Evolutionary conservation across 2,113 vertebrate species (phyloP).

Genomic region (Menidia beryllina): DNA sequence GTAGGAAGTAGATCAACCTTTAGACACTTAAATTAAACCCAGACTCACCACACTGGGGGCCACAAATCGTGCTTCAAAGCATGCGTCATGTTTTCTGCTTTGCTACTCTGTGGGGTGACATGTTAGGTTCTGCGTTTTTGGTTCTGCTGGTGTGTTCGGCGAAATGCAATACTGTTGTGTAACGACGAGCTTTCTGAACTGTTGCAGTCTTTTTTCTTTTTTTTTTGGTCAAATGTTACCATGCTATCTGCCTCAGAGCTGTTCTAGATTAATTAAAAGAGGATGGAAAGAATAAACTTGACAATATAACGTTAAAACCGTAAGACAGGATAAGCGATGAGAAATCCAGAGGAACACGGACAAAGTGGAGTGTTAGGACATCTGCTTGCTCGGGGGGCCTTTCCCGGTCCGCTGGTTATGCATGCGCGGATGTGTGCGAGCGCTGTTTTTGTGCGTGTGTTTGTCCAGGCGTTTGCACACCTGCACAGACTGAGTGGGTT

Average conservation of each 20-base stretch:
- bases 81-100: too few species aligned
- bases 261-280: not conserved
- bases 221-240: not conserved
- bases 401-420: constrained; percentile 57
- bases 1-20: not conserved
- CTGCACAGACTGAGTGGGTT: constrained; percentile 75
- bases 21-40: not conserved
- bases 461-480: constrained; percentile 70
- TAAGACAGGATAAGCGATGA: constrained; percentile 12
- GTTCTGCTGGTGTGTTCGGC: not conserved
- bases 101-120: not conserved
- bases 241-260: not conserved
- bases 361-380: constrained; percentile 61
- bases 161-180: too few species aligned
- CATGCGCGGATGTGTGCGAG: constrained; percentile 33
- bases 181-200: too few species aligned
- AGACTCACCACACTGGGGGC: too few species aligned
- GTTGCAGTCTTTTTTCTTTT: not conserved
- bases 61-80: too few species aligned
- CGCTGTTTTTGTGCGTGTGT: constrained; percentile 54
- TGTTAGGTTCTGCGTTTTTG: not conserved
- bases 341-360: constrained; percentile 42
- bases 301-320: not conserved
- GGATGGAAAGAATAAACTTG: not conserved
- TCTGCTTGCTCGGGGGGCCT: constrained; percentile 75